These are phyloP conservation scores for Nasua narica DNA, from an alignment of 2,797 vertebrate species.

Conservation along the genomic window DNA sequence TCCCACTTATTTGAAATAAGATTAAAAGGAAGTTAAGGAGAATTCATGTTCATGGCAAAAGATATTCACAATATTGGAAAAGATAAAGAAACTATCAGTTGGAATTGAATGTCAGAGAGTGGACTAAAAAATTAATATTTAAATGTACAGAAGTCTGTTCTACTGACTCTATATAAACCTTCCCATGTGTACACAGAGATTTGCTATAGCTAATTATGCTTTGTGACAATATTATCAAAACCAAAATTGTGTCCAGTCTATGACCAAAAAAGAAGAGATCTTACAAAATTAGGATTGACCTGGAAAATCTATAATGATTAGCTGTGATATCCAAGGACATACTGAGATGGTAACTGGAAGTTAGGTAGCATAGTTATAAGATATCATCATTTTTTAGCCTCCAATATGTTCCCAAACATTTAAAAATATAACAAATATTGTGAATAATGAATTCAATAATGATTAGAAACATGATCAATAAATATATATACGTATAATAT, in stretches of 20 bases:
- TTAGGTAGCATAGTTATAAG: not conserved
- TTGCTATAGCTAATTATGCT: not conserved
- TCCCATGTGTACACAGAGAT: not conserved
- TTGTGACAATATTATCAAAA: not conserved
- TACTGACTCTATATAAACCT: not conserved
- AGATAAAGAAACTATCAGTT: not conserved
- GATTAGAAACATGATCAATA: not conserved
- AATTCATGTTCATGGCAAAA: not conserved
- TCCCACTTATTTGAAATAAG: not conserved
- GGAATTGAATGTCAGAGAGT: not conserved
- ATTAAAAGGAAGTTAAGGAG: conserved; percentile 11
- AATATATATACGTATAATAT: not conserved
- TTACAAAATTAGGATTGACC: not conserved
- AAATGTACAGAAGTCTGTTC: not conserved
- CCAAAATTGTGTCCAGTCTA: not conserved
- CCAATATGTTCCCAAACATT: not conserved
- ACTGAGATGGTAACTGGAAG: not conserved
- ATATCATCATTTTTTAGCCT: not conserved
- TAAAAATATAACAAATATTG: not conserved
- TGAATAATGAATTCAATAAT: not conserved
- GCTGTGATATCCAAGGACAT: not conserved
- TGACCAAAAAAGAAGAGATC: not conserved
- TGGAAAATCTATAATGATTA: not conserved
- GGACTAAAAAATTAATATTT: not conserved
- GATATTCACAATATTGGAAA: not conserved